Evolutionary conservation across 2,113 vertebrate species (phyloP).

Genomic region (Plestiodon gilberti): DNA sequence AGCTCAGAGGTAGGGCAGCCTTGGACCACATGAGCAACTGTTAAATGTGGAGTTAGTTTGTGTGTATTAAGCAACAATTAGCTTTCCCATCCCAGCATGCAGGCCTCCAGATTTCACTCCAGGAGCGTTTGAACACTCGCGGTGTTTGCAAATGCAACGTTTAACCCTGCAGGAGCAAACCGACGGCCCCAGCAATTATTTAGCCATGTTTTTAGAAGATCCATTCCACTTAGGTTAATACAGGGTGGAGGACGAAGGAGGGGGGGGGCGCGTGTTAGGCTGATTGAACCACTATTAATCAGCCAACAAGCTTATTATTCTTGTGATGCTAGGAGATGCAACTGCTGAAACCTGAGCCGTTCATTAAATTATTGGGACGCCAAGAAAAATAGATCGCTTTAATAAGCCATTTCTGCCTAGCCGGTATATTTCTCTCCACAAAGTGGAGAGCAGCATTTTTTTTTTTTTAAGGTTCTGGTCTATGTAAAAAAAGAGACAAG

Average conservation of each 20-base stretch:
- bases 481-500: slow-evolving; percentile 68
- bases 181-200: not conserved
- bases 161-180: not conserved
- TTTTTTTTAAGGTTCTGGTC: slow-evolving; percentile 47
- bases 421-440: slow-evolving; percentile 74
- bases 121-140: not conserved
- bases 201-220: not conserved
- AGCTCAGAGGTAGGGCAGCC: not conserved
- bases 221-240: slow-evolving; percentile 45
- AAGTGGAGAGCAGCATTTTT: slow-evolving; percentile 47
- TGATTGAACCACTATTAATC: slow-evolving; percentile 71
- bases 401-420: slow-evolving; percentile 81
- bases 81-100: not conserved
- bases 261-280: slow-evolving; percentile 6
- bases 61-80: not conserved
- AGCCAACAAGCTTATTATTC: slow-evolving; percentile 62
- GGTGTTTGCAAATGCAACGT: not conserved
- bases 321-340: slow-evolving; percentile 70
- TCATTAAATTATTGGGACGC: slow-evolving; percentile 79
- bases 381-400: slow-evolving; percentile 81
- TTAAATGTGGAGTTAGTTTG: not conserved
- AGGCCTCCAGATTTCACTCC: not conserved
- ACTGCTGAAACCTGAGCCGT: slow-evolving; percentile 67
- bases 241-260: not conserved
- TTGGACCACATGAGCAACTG: not conserved